phyloP scores from a whole-genome alignment of 2,113 vertebrate genomes.

The Eptesicus fuscus region DNA sequence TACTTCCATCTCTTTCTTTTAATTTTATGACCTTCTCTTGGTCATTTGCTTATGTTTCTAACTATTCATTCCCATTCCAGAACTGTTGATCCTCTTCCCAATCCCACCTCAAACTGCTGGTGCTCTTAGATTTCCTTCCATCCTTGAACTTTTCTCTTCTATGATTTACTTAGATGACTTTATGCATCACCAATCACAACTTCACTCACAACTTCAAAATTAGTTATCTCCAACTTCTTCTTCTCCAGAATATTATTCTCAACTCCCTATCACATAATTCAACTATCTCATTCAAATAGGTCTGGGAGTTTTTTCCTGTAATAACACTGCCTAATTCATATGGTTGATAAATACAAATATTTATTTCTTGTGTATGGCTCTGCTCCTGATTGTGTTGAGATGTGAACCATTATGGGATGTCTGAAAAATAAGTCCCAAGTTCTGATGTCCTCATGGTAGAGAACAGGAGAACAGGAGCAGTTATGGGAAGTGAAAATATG shows the following conservation, averaged over 20 bases:
- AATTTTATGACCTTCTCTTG: not conserved
- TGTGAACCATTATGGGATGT: not conserved
- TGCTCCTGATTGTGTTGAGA: not conserved
- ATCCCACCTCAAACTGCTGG: not conserved
- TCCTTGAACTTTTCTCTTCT: not conserved
- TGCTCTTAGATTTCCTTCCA: not conserved
- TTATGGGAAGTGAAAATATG: not conserved
- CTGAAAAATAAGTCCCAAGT: not conserved
- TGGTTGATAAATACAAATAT: not conserved
- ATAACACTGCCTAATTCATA: not conserved
- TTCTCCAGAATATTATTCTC: not conserved
- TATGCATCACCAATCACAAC: too few relatives aligned
- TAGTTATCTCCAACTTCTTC: not conserved
- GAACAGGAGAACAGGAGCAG: not conserved
- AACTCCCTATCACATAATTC: not conserved
- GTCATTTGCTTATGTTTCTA: not conserved
- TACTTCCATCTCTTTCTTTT: not conserved
- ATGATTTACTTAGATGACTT: not conserved
- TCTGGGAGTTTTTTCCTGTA: not conserved
- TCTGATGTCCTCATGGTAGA: not conserved
- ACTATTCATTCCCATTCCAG: not conserved
- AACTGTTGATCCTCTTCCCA: not conserved
- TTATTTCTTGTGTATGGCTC: not conserved
- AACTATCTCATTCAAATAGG: not conserved
- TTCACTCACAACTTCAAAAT: not conserved